Conservation (phyloP, 2,113 vertebrate genomes). For the Rhinolophus sinicus region DNA sequence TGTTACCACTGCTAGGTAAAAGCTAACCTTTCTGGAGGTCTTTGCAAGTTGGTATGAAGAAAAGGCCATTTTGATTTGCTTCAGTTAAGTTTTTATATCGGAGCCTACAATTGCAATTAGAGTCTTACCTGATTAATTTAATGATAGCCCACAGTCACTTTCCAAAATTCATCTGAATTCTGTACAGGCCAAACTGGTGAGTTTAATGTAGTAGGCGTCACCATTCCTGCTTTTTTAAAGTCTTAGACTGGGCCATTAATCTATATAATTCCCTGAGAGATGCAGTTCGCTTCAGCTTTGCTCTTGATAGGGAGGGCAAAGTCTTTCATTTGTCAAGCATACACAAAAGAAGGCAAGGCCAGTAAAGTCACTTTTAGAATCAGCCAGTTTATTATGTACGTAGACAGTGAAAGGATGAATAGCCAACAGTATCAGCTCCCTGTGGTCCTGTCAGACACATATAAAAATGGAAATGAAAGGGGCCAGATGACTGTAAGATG, state of each 20-base stretch:
- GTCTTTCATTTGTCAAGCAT: background rate
- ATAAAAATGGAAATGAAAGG: background rate
- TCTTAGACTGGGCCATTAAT: no score
- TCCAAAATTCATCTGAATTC: background rate
- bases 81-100: background rate
- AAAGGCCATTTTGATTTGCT: background rate
- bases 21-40: background rate
- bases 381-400: background rate
- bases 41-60: background rate
- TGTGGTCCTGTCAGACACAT: no score
- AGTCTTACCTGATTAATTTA: background rate
- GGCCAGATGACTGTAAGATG: no score
- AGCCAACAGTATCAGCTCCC: background rate
- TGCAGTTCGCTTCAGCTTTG: background rate
- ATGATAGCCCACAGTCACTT: background rate
- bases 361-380: background rate
- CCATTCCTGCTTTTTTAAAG: background rate
- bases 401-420: background rate
- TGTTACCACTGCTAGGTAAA: background rate
- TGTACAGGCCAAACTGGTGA: background rate
- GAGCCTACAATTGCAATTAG: background rate
- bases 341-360: background rate
- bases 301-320: background rate
- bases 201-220: background rate
- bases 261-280: background rate